phyloP scores from a whole-genome alignment of 2,113 vertebrate species.

The Macquaria ambigua region DNA sequence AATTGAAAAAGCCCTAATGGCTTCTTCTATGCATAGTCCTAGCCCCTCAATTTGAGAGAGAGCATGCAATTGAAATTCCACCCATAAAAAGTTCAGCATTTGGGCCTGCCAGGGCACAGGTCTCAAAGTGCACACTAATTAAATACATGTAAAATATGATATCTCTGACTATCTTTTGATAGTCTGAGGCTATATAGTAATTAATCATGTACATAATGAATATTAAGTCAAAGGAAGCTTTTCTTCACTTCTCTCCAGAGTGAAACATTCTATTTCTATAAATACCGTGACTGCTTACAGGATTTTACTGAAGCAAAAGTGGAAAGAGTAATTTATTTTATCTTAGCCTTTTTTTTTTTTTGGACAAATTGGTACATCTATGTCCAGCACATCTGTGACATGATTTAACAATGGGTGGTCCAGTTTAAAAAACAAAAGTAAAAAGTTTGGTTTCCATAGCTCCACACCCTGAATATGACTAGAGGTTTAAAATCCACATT shows the following conservation, averaged over 20 bases:
- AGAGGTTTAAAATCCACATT: not conserved
- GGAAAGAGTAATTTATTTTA: constrained; percentile 30
- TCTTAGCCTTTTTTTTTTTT: too few relatives aligned
- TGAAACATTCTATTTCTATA: constrained; percentile 60
- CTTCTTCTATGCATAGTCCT: constrained; percentile 58
- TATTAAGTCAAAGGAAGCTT: constrained; percentile 67
- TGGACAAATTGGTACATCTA: not conserved
- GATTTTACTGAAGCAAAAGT: constrained; percentile 30
- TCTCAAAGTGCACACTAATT: constrained; percentile 77
- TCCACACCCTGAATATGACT: not conserved
- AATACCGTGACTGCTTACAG: constrained; percentile 39
- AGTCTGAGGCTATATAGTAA: constrained; percentile 76
- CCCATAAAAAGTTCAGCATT: constrained; percentile 67
- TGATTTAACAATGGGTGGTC: not conserved
- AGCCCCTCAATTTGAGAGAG: constrained; percentile 60
- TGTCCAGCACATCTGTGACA: not conserved
- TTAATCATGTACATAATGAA: constrained; percentile 79
- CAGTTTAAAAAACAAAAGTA: too few relatives aligned
- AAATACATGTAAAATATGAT: constrained; percentile 80
- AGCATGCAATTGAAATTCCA: constrained; percentile 75
- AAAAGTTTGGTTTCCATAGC: not conserved
- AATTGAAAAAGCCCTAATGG: constrained; percentile 78
- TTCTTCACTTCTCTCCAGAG: constrained; percentile 59
- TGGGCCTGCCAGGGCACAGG: constrained; percentile 67
- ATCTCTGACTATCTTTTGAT: constrained; percentile 74